phyloP scores from a whole-genome alignment of 2,888 invertebrate genomes.

The Drosophila diplacantha region DNA sequence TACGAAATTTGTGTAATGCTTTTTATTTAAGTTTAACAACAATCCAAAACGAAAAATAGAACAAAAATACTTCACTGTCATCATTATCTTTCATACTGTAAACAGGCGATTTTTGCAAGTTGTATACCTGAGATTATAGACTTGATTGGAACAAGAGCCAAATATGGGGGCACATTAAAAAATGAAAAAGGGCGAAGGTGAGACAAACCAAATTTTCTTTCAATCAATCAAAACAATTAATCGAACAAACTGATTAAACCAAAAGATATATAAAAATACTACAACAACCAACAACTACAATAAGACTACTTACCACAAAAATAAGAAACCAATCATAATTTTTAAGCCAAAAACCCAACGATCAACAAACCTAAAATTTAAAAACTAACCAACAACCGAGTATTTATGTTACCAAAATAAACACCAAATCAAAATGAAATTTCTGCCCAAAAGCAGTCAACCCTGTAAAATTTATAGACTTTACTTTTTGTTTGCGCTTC shows the following conservation, averaged over 20 bases:
- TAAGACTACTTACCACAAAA: slow-evolving; percentile 46
- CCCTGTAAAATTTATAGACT: slow-evolving; percentile 28
- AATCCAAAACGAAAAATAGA: slow-evolving; percentile 48
- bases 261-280: slow-evolving; percentile 49
- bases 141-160: slow-evolving; percentile 99
- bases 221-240: slow-evolving; percentile 62
- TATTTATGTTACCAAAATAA: slow-evolving; percentile 63
- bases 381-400: slow-evolving; percentile 54
- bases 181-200: slow-evolving; percentile 99
- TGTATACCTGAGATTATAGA: slow-evolving; percentile 99
- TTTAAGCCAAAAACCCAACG: slow-evolving; percentile 55
- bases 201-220: slow-evolving; percentile 79
- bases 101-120: slow-evolving; percentile 99
- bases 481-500: slow-evolving; percentile 70
- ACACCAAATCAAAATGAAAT: slow-evolving; percentile 77
- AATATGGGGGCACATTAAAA: slow-evolving; percentile 99
- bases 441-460: slow-evolving; percentile 54
- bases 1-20: slow-evolving; percentile 43
- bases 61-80: slow-evolving; percentile 74
- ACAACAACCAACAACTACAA: slow-evolving; percentile 55
- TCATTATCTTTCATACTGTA: slow-evolving; percentile 76
- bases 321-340: slow-evolving; percentile 52
- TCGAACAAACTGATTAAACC: slow-evolving; percentile 54
- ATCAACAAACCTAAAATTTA: slow-evolving; percentile 40
- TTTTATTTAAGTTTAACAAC: slow-evolving; percentile 54